Conservation (phyloP, 2,113 vertebrate genomes). For the Cromileptes altivelis region DNA sequence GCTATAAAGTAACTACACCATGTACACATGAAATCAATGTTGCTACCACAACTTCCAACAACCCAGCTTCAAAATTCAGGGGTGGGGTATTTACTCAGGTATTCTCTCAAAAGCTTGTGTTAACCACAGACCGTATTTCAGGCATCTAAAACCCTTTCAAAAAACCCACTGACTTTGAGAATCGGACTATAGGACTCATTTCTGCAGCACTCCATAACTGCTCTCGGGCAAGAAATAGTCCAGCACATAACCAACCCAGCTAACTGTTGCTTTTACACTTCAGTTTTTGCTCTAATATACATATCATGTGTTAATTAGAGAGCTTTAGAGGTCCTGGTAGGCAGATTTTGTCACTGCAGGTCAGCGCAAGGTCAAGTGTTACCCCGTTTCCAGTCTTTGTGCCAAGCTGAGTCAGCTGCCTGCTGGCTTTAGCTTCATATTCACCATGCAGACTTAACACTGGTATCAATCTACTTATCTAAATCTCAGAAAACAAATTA, state of each 20-base stretch:
- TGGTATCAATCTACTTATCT: neutral
- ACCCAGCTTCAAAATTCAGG: no score
- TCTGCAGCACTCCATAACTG: neutral
- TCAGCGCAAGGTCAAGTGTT: neutral
- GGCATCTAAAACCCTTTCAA: no score
- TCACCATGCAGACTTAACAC: no score
- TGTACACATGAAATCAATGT: no score
- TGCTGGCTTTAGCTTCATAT: neutral
- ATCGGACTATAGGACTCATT: no score
- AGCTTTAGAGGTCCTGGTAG: neutral
- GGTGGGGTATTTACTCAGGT: no score
- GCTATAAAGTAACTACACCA: no score
- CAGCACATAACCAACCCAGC: neutral
- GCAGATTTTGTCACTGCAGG: neutral
- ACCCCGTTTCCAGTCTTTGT: neutral
- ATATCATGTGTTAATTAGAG: neutral
- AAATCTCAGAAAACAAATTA: neutral
- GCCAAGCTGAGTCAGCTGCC: neutral
- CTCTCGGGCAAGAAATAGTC: neutral
- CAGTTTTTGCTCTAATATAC: neutral
- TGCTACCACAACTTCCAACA: no score
- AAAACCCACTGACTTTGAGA: no score
- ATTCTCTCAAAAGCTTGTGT: no score
- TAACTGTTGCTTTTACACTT: neutral
- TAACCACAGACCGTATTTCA: no score